Base-by-base conservation (phyloP, 1,140 invertebrate species). In the Brachionus koreanus region DNA sequence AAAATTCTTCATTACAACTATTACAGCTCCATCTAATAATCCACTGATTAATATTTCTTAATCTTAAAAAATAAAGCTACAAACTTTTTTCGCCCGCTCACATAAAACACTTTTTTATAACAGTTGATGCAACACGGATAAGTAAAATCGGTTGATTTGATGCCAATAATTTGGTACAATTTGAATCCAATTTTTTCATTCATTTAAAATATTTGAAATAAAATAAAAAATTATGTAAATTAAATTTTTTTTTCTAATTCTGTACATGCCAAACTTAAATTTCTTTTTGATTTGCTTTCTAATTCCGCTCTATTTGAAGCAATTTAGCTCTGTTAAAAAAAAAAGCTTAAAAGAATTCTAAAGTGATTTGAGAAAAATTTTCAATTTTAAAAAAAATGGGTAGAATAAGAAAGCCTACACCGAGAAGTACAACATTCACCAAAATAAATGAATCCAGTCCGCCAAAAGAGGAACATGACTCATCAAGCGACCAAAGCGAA, bases 101-200 rank as follows among this genome's bases (percentile, higher is more conserved):
- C 19, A 74, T 74, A 74, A 16, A 74, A 74, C 19, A 74, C 69
- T 74, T 74, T 74, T 74, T 74, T 74, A 35, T 33, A 46, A 12
- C 69, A 74, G 9, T 74, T 74, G 1, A 13, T 10, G 25, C 69
- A 74, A 25, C 10, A 74, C 5, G 69, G 69, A 46, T 74, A 74
- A 25, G 69, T 74, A 9, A 74, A 19, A 25, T 74, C 69, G 7
- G 7, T 25, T 25, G 39, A 42, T 46, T 74, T 74, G 19, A 74
- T 12, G 25, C 69, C 69, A 23, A 74, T 10, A 23, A 74, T 74
- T 46, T 74, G 39, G n/a, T 46, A 74, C 25, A 74, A n/a, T 29
- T 46, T 46, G 7, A 57, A 57, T 57, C 25, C 69, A 74, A 16
- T 74, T 74, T 19, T 23, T 46, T 25, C 19, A 12, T 42, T 25